Conservation (phyloP, 64 coral and sea anemone genomes). For the Acropora tenuis region DNA sequence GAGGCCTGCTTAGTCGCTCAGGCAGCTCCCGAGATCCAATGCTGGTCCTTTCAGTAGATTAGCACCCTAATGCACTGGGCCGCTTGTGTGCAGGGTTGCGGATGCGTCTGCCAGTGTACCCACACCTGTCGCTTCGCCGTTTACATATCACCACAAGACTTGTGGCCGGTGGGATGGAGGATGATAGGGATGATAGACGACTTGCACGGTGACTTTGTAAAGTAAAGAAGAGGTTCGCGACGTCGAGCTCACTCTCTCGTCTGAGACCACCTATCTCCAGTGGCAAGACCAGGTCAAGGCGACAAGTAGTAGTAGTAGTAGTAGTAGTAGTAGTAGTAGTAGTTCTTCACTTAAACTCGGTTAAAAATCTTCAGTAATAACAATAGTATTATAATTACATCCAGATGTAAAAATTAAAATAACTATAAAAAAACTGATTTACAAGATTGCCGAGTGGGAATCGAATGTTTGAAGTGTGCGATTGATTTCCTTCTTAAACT, state of each 20-base stretch:
- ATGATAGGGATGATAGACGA: not conserved
- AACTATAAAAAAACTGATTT: too few species aligned
- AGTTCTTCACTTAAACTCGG: too few species aligned
- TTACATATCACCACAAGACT: constrained; percentile 24
- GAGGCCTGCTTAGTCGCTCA: constrained; percentile 60
- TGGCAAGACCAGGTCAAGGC: not conserved
- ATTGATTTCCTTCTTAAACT: too few species aligned
- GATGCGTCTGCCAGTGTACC: constrained; percentile 34
- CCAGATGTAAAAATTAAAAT: too few species aligned
- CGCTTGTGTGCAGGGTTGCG: constrained; percentile 37
- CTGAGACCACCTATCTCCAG: not conserved
- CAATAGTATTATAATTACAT: too few species aligned
- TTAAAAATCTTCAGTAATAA: too few species aligned
- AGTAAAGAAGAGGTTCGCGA: not conserved
- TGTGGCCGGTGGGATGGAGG: not conserved
- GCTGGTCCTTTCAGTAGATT: constrained; percentile 19
- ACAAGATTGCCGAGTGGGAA: too few species aligned
- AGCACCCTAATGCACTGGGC: constrained; percentile 3
- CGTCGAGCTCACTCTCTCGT: not conserved
- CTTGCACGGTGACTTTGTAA: constrained; percentile 4
- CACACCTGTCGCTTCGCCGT: constrained; percentile 2
- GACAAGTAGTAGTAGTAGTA: not conserved
- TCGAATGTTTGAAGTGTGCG: too few species aligned
- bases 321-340: too few species aligned
- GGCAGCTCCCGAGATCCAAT: constrained; percentile 28